Conservation (phyloP, 1,140 invertebrate genomes). For the Calephelis virginiensis region DNA sequence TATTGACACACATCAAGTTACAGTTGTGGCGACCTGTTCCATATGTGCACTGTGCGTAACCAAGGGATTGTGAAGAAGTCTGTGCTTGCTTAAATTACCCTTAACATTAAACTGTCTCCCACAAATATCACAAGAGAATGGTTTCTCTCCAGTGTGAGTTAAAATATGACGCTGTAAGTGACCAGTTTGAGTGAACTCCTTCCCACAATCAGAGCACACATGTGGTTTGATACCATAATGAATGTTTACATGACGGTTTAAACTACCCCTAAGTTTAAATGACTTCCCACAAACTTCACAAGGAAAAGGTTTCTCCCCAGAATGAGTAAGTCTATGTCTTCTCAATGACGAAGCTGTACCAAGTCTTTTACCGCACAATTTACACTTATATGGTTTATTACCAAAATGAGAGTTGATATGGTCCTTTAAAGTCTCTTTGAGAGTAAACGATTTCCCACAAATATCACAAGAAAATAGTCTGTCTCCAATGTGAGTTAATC, state of each 20-base stretch:
- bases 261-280: neutral
- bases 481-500: constrained; percentile 15
- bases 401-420: neutral
- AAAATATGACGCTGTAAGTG: neutral
- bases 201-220: neutral
- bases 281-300: neutral
- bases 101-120: constrained; percentile 6
- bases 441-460: constrained; percentile 5
- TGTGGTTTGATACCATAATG: neutral
- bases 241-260: neutral
- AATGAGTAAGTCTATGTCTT: neutral
- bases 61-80: neutral
- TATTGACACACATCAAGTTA: no score
- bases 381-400: constrained; percentile 8
- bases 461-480: constrained; percentile 1
- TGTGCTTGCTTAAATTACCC: neutral
- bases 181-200: neutral
- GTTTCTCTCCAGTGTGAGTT: neutral
- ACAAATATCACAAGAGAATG: constrained; percentile 6
- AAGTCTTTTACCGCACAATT: neutral
- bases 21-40: no score
- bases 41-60: neutral
- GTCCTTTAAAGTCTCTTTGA: neutral
- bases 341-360: neutral
- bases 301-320: neutral